These are phyloP conservation scores for Halocynthia roretzi DNA, from an alignment of 23 tunicate genomes.

Conservation along the genomic window DNA sequence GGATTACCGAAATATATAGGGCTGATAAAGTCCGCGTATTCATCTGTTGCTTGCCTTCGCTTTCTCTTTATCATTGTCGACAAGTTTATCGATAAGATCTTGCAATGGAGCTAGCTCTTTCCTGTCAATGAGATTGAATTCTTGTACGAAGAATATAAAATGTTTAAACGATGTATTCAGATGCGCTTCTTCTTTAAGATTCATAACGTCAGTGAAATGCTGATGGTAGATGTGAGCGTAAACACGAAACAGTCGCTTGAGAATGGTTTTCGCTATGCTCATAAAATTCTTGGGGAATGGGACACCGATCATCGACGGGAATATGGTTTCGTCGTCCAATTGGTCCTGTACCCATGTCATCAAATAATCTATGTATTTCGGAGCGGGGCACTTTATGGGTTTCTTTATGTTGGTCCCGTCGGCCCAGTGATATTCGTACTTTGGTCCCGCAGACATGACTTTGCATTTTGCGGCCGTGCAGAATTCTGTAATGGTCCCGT, in stretches of 20 bases:
- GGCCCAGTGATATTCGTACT: slow-evolving; percentile 97
- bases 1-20: no score
- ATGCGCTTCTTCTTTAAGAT: slow-evolving; percentile 88
- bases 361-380: slow-evolving; percentile 84
- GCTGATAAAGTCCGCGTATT: no score
- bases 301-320: slow-evolving; percentile 88
- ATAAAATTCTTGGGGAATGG: slow-evolving; percentile 92
- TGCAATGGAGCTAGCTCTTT: slow-evolving; percentile 93
- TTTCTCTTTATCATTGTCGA: slow-evolving; percentile 78
- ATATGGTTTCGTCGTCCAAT: slow-evolving; percentile 83
- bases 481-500: slow-evolving; percentile 84
- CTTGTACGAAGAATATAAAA: slow-evolving; percentile 91
- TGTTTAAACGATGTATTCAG: slow-evolving; percentile 96
- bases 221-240: slow-evolving; percentile 98
- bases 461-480: slow-evolving; percentile 84
- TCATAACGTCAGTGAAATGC: slow-evolving; percentile 88
- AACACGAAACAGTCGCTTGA: slow-evolving; percentile 87
- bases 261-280: slow-evolving; percentile 79
- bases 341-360: slow-evolving; percentile 99
- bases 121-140: slow-evolving; percentile 75
- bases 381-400: slow-evolving; percentile 88
- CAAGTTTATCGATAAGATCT: slow-evolving; percentile 80
- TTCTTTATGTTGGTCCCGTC: slow-evolving; percentile 92
- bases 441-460: slow-evolving; percentile 95
- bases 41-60: slow-evolving; percentile 6